Base-by-base conservation (phyloP, 2,797 vertebrate species). In the Ara ararauna region DNA sequence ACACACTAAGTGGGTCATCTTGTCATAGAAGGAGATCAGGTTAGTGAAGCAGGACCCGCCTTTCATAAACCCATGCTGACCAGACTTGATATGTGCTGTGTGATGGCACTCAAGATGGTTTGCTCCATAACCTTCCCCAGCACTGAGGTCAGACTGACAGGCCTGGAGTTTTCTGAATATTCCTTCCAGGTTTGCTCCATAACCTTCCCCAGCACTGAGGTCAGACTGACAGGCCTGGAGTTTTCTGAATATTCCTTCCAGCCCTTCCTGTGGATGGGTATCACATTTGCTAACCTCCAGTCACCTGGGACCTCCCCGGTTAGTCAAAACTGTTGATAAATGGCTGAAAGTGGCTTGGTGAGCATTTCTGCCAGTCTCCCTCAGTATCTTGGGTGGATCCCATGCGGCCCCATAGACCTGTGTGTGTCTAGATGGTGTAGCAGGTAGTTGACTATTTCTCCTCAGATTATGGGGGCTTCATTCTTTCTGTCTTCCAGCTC, bases 371-470 rank as follows among this genome's bases (percentile, higher is more conserved):
- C 30, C 64, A 66, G 11, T 60, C 17, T 80, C 27, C 58, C 12
- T 44, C 9, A 27, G 20, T 27, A 7, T 21, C 22, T 29, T n/a
- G 22, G 10, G 40, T 71, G 65, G 20, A 61, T 76, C 47, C 7
- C 36, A 32, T 45, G 32, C 8, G 9, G 16, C 5, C n/a, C 13
- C 2, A 1, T 34, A 18, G n/a, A 67, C 13, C 0, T 34, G 12
- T 30, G 12, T 34, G 19, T 42, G 20, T 66, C 34, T 21, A 10
- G 48, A 17, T 17, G 58, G 6, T 71, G 29, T 7, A 71, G 11
- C 8, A 44, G 5, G 11, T 51, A 1, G 1, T n/a, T 47, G 5
- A 45, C 9, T 5, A 3, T 67, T 76, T 85, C 12, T 20, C 5
- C n/a, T 72, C 66, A 48, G 17, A 7, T 51, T 64, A 5, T 47